Evolutionary conservation across 2,888 invertebrate genomes (phyloP).

Genomic region (Oxyscelio sp.): DNA sequence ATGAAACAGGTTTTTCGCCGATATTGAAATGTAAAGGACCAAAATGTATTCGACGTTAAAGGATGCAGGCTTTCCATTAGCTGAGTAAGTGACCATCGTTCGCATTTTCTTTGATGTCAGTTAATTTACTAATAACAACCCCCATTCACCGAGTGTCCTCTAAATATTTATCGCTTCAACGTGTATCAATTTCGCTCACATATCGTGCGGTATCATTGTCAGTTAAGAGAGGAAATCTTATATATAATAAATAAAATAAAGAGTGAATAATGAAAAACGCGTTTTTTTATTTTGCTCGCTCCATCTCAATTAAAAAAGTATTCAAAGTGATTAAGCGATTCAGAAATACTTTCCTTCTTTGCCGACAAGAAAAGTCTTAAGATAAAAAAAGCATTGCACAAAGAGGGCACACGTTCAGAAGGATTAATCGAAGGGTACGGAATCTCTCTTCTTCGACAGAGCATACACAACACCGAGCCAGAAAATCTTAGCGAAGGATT

Average conservation of each 20-base stretch:
- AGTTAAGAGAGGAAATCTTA: too few species aligned
- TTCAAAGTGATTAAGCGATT: conserved; percentile 58
- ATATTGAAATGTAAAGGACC: conserved; percentile 61
- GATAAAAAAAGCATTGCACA: conserved; percentile 72
- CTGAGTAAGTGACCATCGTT: conserved; percentile 83
- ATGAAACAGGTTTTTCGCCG: conserved; percentile 30
- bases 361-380: conserved; percentile 59
- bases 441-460: conserved; percentile 58
- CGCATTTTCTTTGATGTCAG: conserved; percentile 88
- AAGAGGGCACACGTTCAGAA: conserved; percentile 70
- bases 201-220: conserved; percentile 82
- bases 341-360: conserved; percentile 60
- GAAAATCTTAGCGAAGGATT: conserved; percentile 87
- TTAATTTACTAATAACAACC: conserved; percentile 89
- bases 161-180: conserved; percentile 88
- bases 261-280: background rate
- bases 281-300: background rate
- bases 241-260: conserved; percentile 2
- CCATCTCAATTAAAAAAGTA: conserved; percentile 24
- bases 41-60: conserved; percentile 68
- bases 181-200: conserved; percentile 81
- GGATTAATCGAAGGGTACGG: conserved; percentile 71
- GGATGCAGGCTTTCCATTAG: conserved; percentile 83
- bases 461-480: conserved; percentile 57
- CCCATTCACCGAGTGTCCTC: conserved; percentile 81